Base-by-base conservation (phyloP, 1,140 invertebrate genomes). In the Ostrea edulis region DNA sequence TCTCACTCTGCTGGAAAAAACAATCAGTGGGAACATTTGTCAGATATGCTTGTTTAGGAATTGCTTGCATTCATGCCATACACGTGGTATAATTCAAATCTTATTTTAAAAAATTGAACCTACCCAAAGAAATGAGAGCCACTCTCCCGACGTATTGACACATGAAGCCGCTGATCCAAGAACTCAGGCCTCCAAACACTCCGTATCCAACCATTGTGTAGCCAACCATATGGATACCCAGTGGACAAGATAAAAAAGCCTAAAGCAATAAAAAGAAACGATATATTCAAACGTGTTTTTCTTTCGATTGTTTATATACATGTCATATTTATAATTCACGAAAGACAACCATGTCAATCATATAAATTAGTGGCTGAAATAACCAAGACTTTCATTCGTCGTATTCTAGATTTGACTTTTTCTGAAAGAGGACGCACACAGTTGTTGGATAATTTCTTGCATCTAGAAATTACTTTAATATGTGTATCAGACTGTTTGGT, bases 181-280 rank as follows among this genome's bases (percentile, higher is more conserved):
- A 91, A 55, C 86, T 88, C 35, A 92, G 35, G 35, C 91, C 89
- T 11, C 87, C 89, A 58, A 82, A 91, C 1, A 92, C 87, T 12
- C 92, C 92, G 85, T 91, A 92, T 65, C 88, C 90, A 58, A 94
- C 91, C 93, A 94, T 93, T 12, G 90, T 90, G 86, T 93, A 94
- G 2, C 94, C 93, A 11, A 94, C 92, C 91, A 93, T 92, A 44
- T 93, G 87, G 11, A 94, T 91, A 11, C 94, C 93, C 5, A 93
- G 35, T 3, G 93, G 89, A 85, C 94, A 94, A 8, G 93, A 94
- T 0, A 93, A 89, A 87, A 92, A 94, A 0, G 93, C 94, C 94
- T 94, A 91, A 14, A 90, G 91, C 17, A 20, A 29, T 9, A 53
- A 53, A 17, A 44, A 35, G n/a, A 82, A 17, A 71, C 20, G 20